phyloP scores from a whole-genome alignment of 2,888 invertebrate species.

The Merodon equestris region DNA sequence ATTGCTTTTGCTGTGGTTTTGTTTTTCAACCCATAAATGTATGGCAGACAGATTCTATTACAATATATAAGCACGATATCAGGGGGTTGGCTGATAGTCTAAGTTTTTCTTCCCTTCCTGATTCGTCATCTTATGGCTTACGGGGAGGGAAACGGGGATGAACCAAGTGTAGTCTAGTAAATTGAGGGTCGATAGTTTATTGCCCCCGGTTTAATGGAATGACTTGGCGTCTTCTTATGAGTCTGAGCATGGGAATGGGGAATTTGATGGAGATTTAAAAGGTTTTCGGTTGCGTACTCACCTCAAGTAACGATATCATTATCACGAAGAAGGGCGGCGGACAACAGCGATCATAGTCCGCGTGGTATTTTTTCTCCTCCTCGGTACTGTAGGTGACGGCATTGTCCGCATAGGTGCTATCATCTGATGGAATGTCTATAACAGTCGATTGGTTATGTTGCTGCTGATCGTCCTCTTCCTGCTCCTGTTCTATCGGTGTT shows the following conservation, averaged over 20 bases:
- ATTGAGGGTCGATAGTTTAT: conserved; percentile 63
- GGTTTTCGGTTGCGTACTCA: conserved; percentile 79
- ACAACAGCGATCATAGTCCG: conserved; percentile 95
- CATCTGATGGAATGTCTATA: conserved; percentile 73
- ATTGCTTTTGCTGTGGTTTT: conserved; percentile 61
- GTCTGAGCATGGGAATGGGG: conserved; percentile 13
- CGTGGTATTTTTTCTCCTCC: conserved; percentile 86
- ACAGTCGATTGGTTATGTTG: conserved; percentile 70
- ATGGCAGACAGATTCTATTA: conserved; percentile 63
- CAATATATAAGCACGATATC: conserved; percentile 7
- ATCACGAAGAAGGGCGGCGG: conserved; percentile 96
- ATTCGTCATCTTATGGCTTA: too few relatives aligned
- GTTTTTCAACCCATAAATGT: conserved; percentile 52
- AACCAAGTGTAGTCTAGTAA: conserved; percentile 14
- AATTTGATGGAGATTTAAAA: conserved; percentile 25
- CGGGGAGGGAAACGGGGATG: too few relatives aligned
- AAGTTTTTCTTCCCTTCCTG: conserved; percentile 31
- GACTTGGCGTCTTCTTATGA: conserved; percentile 48
- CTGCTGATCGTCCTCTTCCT: conserved; percentile 29
- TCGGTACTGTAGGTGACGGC: conserved; percentile 64
- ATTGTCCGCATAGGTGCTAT: conserved; percentile 64
- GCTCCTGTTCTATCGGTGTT: conserved; percentile 56
- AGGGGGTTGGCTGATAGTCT: too few relatives aligned
- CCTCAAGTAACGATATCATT: conserved; percentile 95
- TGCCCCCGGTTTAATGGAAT: conserved; percentile 64